Base-by-base conservation (phyloP, 2,888 invertebrate species). In the Stegophylla sp. region DNA sequence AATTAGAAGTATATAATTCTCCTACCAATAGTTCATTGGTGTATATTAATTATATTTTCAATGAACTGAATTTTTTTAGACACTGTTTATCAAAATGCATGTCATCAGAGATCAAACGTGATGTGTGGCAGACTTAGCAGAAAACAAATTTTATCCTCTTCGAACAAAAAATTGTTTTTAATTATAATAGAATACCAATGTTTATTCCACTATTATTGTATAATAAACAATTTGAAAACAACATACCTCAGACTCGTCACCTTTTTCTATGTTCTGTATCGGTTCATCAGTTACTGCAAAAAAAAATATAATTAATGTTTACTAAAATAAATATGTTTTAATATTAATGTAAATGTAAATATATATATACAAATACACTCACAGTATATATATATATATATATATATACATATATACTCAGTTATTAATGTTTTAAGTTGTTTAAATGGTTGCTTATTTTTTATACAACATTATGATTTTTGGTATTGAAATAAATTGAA, bases 371-470 rank as follows among this genome's bases (percentile, higher is more conserved):
- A 34, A 5, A 34, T 59, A 23, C 43, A 75, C 64, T 63, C 26
- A 64, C n/a, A n/a, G n/a, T n/a, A n/a, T n/a, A n/a, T n/a, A n/a
- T n/a, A n/a, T n/a, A n/a, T n/a, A n/a, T n/a, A n/a, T n/a, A n/a
- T n/a, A n/a, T n/a, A n/a, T n/a, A 34, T 34, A 34, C 7, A 34
- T 34, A 34, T 59, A 23, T 59, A 75, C 64, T 63, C 26, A 64
- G 34, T 23, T 53, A 7, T n/a, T 75, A 75, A 63, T 63, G 48
- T 74, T 63, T 61, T 3, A 45, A 64, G 64, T 53, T 75, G 75
- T 66, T 66, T 76, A 51, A 63, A 75, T 64, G 43, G 51, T 76
- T 75, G 75, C 64, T 64, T 75, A 64, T 75, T 63, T 76, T 76
- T 64, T 75, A 64, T 64, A 63, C 26, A 59, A 51, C n/a, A n/a